phyloP scores from a whole-genome alignment of 2,113 vertebrate genomes.

The Tetrao urogallus region DNA sequence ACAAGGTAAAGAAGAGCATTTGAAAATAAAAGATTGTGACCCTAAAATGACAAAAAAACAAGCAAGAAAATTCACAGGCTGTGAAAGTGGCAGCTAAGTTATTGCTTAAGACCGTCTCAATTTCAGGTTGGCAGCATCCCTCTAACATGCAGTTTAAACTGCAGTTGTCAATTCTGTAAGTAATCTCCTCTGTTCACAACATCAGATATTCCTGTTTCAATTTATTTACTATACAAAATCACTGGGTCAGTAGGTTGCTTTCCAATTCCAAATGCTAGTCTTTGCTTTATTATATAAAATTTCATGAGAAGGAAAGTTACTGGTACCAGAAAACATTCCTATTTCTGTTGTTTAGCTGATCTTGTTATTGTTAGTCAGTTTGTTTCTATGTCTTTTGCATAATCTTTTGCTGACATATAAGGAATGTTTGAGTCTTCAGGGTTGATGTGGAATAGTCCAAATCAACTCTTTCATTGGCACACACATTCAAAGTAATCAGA shows the following conservation, averaged over 20 bases:
- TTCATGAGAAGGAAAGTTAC: neutral
- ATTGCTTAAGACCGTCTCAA: neutral
- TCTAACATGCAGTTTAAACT: neutral
- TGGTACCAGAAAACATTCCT: neutral
- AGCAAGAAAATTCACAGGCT: neutral
- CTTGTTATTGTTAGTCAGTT: slow-evolving; percentile 28
- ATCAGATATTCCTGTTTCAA: neutral
- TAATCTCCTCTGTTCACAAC: neutral
- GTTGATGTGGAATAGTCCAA: slow-evolving; percentile 86
- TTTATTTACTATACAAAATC: neutral
- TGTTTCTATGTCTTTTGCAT: slow-evolving; percentile 78
- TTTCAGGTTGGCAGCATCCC: neutral
- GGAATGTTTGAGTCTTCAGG: slow-evolving; percentile 71
- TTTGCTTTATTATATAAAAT: neutral
- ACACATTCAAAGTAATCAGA: slow-evolving; percentile 87
- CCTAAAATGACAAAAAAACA: neutral
- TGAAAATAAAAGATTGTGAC: neutral
- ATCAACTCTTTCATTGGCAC: slow-evolving; percentile 75
- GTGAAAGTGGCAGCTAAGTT: neutral
- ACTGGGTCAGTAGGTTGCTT: neutral
- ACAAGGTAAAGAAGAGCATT: neutral
- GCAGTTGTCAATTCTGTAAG: neutral
- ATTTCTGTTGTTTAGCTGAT: neutral
- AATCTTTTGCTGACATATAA: slow-evolving; percentile 81
- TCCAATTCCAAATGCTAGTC: neutral